These are phyloP conservation scores for Nomada flava DNA, from an alignment of 2,888 invertebrate genomes.

Conservation along the genomic window DNA sequence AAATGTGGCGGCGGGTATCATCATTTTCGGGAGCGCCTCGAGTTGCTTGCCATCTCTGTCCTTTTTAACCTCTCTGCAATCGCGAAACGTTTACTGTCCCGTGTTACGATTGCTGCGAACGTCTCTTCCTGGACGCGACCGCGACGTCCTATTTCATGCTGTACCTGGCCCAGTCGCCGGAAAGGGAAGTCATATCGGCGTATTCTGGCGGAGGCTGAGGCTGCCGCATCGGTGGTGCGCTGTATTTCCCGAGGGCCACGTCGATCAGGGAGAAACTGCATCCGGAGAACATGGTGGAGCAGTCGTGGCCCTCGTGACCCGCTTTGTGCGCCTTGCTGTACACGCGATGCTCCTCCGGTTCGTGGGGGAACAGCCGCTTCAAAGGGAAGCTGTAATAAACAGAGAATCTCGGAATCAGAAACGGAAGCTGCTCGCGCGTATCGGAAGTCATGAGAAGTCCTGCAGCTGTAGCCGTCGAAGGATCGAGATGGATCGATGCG, in stretches of 20 bases:
- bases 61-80: not conserved
- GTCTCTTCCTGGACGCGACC: conserved; percentile 3
- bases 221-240: conserved; percentile 42
- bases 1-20: conserved; percentile 22
- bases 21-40: not conserved
- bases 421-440: not conserved
- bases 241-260: conserved; percentile 87
- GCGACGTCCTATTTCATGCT: conserved; percentile 74
- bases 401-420: not conserved
- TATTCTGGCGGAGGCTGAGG: conserved; percentile 42
- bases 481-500: not conserved
- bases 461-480: not conserved
- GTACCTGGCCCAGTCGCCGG: conserved; percentile 69
- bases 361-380: conserved; percentile 87
- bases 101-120: no score
- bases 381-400: conserved; percentile 87
- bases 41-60: not conserved
- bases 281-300: conserved; percentile 85
- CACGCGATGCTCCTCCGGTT: conserved; percentile 88
- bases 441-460: not conserved
- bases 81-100: not conserved
- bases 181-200: conserved; percentile 40
- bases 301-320: conserved; percentile 85
- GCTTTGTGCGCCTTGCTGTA: conserved; percentile 88
- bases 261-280: conserved; percentile 91